Evolutionary conservation across 2,888 invertebrate species (phyloP), one percentile per base, ranked within the genome.

Genomic region (Sesamia inferens): DNA sequence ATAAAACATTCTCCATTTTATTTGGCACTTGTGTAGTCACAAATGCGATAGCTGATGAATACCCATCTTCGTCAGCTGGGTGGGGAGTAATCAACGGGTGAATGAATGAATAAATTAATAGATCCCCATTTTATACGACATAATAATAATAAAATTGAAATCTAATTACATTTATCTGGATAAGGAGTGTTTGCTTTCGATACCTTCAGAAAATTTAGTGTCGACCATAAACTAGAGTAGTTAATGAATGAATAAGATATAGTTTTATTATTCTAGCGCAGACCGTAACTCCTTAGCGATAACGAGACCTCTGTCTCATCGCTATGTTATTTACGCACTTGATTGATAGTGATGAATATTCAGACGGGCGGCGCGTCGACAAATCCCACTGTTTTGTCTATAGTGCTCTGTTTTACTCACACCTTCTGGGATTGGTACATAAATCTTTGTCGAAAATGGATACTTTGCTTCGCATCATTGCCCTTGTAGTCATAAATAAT

Each of bases 271-370:
- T 86, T 88, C 84, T 74, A 81, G 80, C 81, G 75, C 77, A 86
- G 85, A 83, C 82, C 90, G 88, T 92, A 90, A 90, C 88, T 92
- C 87, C 87, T 90, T 87, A 84, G 89, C 81, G 90, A 91, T 91
- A 91, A 89, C 90, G 89, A 89, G 89, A 86, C 84, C 86, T 89
- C 88, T 89, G 90, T 89, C 91, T 90, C 90, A 90, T 90, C 87
- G 88, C 88, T 82, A 85, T 87, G 90, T 89, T 92, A 91, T 93
- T 93, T 93, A 92, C 90, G 88, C 89, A 85, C 88, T 90, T 93
- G 94, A 94, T 94, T 93, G 94, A 94, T 94, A 91, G 89, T 90
- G 91, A 93, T 93, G 91, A 93, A 93, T 94, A 93, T 93, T 92
- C 90, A 90, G 89, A 85, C 87, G 81, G 87, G 84, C 88, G 87